These are phyloP conservation scores for Forbesichthys agassizii DNA, from an alignment of 2,113 vertebrate genomes.

Conservation along the genomic window DNA sequence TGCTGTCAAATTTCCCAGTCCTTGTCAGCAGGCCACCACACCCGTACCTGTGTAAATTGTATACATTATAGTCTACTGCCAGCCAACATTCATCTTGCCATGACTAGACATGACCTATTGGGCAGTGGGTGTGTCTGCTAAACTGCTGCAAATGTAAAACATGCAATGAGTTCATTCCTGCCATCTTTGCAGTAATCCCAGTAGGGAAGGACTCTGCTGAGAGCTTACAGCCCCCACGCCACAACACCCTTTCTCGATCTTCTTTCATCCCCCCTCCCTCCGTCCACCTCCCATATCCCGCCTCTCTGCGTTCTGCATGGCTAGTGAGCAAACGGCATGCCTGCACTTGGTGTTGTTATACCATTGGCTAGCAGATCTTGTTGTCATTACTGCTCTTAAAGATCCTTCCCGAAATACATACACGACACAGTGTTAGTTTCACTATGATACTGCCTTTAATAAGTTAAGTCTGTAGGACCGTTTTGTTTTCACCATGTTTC, in stretches of 20 bases:
- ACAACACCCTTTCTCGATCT: slow-evolving; percentile 7
- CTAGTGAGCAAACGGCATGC: slow-evolving; percentile 51
- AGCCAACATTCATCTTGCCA: no score
- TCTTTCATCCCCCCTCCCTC: slow-evolving; percentile 19
- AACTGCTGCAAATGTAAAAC: no score
- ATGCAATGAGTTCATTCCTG: no score
- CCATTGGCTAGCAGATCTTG: neutral
- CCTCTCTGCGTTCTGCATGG: slow-evolving; percentile 62
- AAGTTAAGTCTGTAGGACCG: slow-evolving; percentile 2
- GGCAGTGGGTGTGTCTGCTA: no score
- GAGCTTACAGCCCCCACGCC: slow-evolving; percentile 17
- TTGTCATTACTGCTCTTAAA: neutral
- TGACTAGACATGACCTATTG: no score
- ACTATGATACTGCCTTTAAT: neutral
- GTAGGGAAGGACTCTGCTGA: no score
- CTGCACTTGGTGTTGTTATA: slow-evolving; percentile 14
- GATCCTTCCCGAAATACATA: neutral
- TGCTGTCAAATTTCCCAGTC: no score
- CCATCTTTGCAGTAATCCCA: no score
- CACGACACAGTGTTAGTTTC: slow-evolving; percentile 3
- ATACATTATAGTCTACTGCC: no score
- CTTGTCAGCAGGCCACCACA: no score
- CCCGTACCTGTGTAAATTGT: no score
- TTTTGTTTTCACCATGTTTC: slow-evolving; percentile 10
- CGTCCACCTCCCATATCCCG: slow-evolving; percentile 10